Evolutionary conservation across 2,888 invertebrate species (phyloP).

Genomic region (Matsumyia berberina): DNA sequence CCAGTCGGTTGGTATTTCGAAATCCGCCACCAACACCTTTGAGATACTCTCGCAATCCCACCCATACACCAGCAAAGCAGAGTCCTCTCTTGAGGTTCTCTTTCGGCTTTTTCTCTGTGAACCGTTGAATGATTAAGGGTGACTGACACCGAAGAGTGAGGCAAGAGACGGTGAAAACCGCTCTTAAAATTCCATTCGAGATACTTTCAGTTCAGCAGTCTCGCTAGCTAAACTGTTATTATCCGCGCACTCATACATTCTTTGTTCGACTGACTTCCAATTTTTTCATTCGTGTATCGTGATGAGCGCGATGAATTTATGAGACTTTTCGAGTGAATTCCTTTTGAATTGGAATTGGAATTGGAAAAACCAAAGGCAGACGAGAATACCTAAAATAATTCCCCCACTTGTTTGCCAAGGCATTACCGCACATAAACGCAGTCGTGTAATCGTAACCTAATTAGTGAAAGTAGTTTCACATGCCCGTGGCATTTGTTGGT

Average conservation of each 20-base stretch:
- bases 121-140: neutral
- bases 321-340: neutral
- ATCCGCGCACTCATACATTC: neutral
- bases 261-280: neutral
- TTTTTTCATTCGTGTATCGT: constrained; percentile 32
- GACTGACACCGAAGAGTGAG: too few species aligned
- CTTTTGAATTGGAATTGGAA: constrained; percentile 6
- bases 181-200: constrained; percentile 30
- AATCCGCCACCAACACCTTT: constrained; percentile 2
- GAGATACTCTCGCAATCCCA: neutral
- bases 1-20: constrained; percentile 16
- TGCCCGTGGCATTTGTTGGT: constrained; percentile 43
- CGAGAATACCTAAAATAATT: constrained; percentile 32
- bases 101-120: neutral
- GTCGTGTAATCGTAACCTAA: constrained; percentile 62
- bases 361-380: neutral
- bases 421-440: constrained; percentile 44
- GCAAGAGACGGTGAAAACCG: too few species aligned
- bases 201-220: constrained; percentile 2
- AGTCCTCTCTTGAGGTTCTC: neutral
- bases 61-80: neutral
- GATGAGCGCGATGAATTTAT: constrained; percentile 12
- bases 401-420: constrained; percentile 35
- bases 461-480: constrained; percentile 63
- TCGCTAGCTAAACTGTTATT: constrained; percentile 15